Evolutionary conservation across 2,113 vertebrate species (phyloP).

Genomic region (Terrapene triunguis): DNA sequence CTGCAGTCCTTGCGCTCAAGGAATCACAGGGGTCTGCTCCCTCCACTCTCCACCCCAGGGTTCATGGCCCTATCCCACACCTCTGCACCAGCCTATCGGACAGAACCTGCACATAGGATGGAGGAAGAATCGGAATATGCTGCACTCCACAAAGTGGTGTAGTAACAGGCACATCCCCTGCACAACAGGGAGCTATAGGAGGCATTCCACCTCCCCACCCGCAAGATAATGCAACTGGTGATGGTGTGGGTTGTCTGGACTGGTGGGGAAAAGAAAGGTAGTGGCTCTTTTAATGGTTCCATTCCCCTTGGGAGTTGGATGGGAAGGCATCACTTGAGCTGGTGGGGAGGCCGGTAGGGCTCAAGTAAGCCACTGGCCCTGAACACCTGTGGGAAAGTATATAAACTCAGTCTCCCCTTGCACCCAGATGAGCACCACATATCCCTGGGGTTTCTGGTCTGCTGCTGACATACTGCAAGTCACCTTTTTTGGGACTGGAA

Average conservation of each 20-base stretch:
- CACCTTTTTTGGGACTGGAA: background rate
- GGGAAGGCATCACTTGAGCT: background rate
- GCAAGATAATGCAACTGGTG: fast-evolving
- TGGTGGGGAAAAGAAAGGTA: background rate
- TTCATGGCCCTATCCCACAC: fast-evolving
- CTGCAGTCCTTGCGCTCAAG: background rate
- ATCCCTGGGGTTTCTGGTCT: background rate
- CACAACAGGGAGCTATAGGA: background rate
- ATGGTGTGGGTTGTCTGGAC: background rate
- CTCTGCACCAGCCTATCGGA: background rate
- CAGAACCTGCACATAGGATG: background rate
- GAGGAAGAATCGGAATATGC: background rate
- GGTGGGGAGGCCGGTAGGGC: too few relatives aligned
- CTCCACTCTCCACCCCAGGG: background rate
- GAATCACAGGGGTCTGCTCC: background rate
- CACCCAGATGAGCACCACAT: background rate
- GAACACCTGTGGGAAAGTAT: background rate
- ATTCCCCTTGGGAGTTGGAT: background rate
- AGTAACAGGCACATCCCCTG: background rate
- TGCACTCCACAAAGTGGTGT: background rate
- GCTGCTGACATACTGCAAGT: background rate
- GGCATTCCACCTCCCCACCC: background rate
- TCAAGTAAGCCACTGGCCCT: background rate
- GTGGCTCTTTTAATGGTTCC: background rate
- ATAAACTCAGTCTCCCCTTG: background rate